Evolutionary conservation across 2,888 invertebrate species (phyloP), one percentile per base, ranked within the genome.

Genomic region (Dimorphilus gyrociliatus): DNA sequence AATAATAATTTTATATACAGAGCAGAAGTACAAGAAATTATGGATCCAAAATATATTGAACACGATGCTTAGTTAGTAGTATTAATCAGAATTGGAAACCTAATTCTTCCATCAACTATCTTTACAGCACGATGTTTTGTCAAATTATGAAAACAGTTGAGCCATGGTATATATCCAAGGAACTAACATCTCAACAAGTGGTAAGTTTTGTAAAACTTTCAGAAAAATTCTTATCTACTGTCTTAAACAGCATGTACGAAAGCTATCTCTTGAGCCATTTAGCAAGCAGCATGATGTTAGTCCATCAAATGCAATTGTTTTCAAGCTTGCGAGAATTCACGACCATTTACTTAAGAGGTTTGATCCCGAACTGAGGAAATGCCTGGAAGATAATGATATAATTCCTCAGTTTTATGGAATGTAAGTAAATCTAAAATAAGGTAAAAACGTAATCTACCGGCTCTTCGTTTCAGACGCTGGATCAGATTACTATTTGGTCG

Each of bases 351-450:
- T 81, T 33, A 67, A 72, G 40, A 71, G 72, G 25, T 64, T 68
- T 46, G 76, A 76, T 52, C 63, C 67, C 5, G 69, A 71, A 38
- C 60, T 77, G 23, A 74, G 63, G 42, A 67, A 66, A 36, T 78
- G 79, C 64, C 64, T 82, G 29, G 67, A 71, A 25, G 65, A 70
- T 29, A 66, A 78, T 47, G 78, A 79, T 48, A 79, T 82, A 46
- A 74, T 78, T n/a, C 71, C 81, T 51, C 79, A 81, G 47, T 69
- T 81, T 21, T 82, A 80, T 57, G 82, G 82, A 53, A 80, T 82
- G 81, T 81, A 59, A 69, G 74, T 67, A n/a, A n/a, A n/a, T n/a
- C n/a, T n/a, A n/a, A n/a, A n/a, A n/a, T n/a, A n/a, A n/a, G n/a
- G n/a, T n/a, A 19, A 25, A n/a, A 36, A 14, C 6, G 6, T 32